Percentiles rank a stretch among this genome's conserved stretches.
Conservation (phyloP, 2,113 vertebrate species). For the Boulengeromyrus knoepffleri region DNA sequence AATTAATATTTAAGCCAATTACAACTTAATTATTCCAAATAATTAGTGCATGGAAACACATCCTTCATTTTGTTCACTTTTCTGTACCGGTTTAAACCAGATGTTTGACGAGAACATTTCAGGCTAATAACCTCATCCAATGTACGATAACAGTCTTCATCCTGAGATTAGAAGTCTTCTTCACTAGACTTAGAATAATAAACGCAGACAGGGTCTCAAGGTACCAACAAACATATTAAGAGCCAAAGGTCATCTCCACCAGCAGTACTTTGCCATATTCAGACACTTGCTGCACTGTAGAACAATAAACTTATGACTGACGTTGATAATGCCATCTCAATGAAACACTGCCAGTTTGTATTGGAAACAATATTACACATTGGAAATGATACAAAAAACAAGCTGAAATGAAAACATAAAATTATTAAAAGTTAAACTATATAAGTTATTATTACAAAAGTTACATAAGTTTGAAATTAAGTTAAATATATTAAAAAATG, state of each 20-base stretch:
- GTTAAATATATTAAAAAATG: neutral
- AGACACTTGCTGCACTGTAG: neutral
- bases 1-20: neutral
- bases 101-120: neutral
- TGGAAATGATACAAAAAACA: neutral
- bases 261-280: neutral
- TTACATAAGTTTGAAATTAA: neutral
- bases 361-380: neutral
- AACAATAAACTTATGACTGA: neutral
- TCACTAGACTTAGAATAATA: neutral
- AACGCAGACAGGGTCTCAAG: neutral
- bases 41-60: neutral
- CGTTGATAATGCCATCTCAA: neutral
- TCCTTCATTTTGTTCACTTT: neutral
- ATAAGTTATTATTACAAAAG: neutral
- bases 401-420: neutral
- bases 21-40: neutral
- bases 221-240: neutral
- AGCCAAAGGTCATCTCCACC: neutral
- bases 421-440: neutral
- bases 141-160: conserved; percentile 23
- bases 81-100: neutral
- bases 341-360: neutral
- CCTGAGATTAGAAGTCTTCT: conserved; percentile 31
- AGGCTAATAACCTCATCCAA: conserved; percentile 13